Conservation (phyloP, 2,113 vertebrate species). For the Catagonus wagneri region DNA sequence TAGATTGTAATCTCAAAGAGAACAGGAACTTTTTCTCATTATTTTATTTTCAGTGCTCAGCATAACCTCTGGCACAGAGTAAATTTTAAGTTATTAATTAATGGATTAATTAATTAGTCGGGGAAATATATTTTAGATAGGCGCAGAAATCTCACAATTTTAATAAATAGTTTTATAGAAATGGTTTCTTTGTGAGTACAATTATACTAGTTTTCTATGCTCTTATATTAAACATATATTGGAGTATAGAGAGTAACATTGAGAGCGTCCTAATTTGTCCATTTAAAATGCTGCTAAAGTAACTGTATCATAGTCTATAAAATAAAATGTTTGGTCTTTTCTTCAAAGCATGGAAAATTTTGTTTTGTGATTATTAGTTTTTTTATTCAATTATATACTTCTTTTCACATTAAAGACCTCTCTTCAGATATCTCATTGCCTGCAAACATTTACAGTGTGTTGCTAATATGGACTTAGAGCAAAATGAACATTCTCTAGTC, state of each 20-base stretch:
- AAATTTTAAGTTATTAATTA: background rate
- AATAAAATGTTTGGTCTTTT: background rate
- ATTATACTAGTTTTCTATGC: background rate
- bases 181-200: background rate
- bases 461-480: background rate
- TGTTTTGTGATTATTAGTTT: background rate
- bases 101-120: slow-evolving; percentile 23
- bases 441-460: background rate
- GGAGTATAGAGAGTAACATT: background rate
- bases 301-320: background rate
- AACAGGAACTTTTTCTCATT: background rate
- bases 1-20: background rate
- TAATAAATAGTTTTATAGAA: background rate
- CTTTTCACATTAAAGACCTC: slow-evolving; percentile 34
- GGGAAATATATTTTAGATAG: background rate
- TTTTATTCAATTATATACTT: background rate
- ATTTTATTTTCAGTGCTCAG: slow-evolving; percentile 25
- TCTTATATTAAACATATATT: background rate
- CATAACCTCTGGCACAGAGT: background rate
- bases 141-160: background rate
- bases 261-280: background rate
- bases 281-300: slow-evolving; percentile 20
- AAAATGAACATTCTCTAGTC: background rate
- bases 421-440: background rate
- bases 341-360: background rate